These are phyloP conservation scores for Cairina moschata DNA, from an alignment of 2,113 vertebrate species.

Conservation along the genomic window DNA sequence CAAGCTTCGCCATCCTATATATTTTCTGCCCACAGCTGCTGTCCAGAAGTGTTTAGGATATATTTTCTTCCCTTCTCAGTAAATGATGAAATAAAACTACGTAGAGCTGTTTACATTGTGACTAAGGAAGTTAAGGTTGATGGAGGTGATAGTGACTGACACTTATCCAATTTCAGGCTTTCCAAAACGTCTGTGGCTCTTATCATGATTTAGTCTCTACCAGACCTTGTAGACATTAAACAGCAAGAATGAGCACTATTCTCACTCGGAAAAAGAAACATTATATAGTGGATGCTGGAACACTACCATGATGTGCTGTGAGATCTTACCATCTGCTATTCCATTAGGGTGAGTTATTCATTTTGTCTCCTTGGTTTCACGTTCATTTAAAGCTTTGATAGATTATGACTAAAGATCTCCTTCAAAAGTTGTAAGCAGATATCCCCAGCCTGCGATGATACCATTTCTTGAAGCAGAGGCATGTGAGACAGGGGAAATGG, in stretches of 20 bases:
- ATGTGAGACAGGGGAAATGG: constrained; percentile 32
- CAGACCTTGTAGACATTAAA: constrained; percentile 59
- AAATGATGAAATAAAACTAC: constrained; percentile 62
- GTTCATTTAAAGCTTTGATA: constrained; percentile 69
- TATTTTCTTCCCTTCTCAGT: not conserved
- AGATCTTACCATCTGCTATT: constrained; percentile 46
- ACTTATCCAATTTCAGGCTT: constrained; percentile 67
- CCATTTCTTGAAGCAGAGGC: constrained; percentile 44
- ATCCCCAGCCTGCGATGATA: constrained; percentile 16
- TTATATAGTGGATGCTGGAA: constrained; percentile 36
- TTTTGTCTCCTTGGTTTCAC: constrained; percentile 53
- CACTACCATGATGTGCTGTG: constrained; percentile 3
- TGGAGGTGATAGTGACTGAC: constrained; percentile 52
- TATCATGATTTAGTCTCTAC: constrained; percentile 66
- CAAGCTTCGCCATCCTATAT: not conserved
- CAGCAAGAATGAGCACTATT: constrained; percentile 52
- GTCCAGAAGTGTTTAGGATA: constrained; percentile 47
- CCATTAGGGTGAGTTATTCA: constrained; percentile 53
- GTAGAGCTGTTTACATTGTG: constrained; percentile 61
- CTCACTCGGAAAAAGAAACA: constrained; percentile 52
- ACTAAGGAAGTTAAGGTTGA: constrained; percentile 63
- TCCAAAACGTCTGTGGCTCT: constrained; percentile 56
- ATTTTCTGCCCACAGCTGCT: constrained; percentile 53
- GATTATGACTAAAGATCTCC: constrained; percentile 60
- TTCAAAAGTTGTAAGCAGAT: constrained; percentile 62